These are phyloP conservation scores for Goniozus legneri DNA, from an alignment of 1,140 invertebrate species.

Conservation along the genomic window DNA sequence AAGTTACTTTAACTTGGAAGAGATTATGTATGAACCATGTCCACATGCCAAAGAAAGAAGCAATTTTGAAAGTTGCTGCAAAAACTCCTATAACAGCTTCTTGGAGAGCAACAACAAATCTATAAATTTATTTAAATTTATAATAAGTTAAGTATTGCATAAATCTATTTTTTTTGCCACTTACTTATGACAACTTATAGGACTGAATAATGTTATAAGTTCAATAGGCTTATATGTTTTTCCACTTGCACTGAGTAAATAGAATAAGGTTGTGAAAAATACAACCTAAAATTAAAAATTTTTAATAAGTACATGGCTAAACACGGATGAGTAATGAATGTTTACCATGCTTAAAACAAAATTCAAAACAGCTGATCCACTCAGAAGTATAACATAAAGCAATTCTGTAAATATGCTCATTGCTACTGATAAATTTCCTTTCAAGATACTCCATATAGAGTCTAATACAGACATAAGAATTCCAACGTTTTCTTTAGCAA, in stretches of 20 bases:
- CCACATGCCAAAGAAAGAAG: constrained; percentile 94
- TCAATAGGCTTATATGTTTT: constrained; percentile 90
- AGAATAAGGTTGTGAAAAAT: constrained; percentile 95
- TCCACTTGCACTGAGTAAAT: constrained; percentile 85
- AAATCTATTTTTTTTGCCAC: constrained; percentile 6
- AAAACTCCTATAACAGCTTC: constrained; percentile 80
- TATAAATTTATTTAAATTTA: constrained; percentile 21
- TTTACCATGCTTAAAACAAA: constrained; percentile 85
- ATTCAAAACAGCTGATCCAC: constrained; percentile 90
- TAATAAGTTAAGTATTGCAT: background rate
- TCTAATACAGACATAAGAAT: constrained; percentile 85
- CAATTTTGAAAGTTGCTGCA: constrained; percentile 93
- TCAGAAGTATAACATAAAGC: constrained; percentile 83
- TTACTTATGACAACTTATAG: constrained; percentile 56
- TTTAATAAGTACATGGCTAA: too few species aligned
- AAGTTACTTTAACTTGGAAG: constrained; percentile 92
- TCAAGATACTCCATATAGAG: constrained; percentile 88
- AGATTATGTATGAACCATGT: constrained; percentile 96
- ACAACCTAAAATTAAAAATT: constrained; percentile 70
- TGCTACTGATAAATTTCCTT: constrained; percentile 91
- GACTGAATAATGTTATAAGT: constrained; percentile 72
- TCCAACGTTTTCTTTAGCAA: constrained; percentile 89
- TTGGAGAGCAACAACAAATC: constrained; percentile 74
- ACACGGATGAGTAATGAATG: constrained; percentile 1
- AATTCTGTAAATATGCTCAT: constrained; percentile 80